Percentiles rank a stretch among this genome's conserved stretches.
phyloP scores from a whole-genome alignment of 2,888 invertebrate species.

The Hedychridium roseum region DNA sequence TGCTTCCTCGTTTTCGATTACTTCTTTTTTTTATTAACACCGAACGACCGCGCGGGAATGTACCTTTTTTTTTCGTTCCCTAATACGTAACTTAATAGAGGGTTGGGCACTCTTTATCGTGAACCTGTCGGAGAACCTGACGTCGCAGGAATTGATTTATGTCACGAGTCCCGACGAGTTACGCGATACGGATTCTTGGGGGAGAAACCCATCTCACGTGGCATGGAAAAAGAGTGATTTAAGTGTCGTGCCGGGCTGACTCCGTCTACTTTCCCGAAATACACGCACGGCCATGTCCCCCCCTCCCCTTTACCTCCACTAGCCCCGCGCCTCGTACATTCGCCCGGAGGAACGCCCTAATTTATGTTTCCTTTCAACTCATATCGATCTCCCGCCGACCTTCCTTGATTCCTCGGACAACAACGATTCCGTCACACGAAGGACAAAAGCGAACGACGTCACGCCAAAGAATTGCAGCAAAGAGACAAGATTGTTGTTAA shows the following conservation, averaged over 20 bases:
- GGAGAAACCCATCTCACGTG: constrained; percentile 16
- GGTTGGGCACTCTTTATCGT: neutral
- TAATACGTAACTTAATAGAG: too few species aligned
- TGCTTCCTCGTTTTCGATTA: neutral
- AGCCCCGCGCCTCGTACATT: constrained; percentile 12
- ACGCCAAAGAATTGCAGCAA: too few species aligned
- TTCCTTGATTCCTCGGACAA: constrained; percentile 16
- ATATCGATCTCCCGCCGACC: constrained; percentile 1
- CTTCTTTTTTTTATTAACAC: neutral
- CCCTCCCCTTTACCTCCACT: constrained; percentile 1
- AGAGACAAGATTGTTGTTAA: too few species aligned
- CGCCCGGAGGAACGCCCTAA: constrained; percentile 36
- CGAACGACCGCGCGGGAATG: too few species aligned
- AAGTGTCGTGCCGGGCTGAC: constrained; percentile 18
- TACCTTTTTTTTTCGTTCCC: too few species aligned
- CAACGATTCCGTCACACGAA: constrained; percentile 13
- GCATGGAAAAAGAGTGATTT: constrained; percentile 34
- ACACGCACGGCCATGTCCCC: constrained; percentile 9
- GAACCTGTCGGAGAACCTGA: neutral
- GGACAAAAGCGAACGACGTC: constrained; percentile 4
- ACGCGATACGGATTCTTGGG: constrained; percentile 12
- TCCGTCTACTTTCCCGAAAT: constrained; percentile 22
- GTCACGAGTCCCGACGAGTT: constrained; percentile 9
- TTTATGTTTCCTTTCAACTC: constrained; percentile 33
- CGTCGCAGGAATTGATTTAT: constrained; percentile 8